Evolutionary conservation across 1,140 invertebrate species (phyloP), one percentile per base, ranked within the genome.

Genomic region (Aphaenogaster rudis): DNA sequence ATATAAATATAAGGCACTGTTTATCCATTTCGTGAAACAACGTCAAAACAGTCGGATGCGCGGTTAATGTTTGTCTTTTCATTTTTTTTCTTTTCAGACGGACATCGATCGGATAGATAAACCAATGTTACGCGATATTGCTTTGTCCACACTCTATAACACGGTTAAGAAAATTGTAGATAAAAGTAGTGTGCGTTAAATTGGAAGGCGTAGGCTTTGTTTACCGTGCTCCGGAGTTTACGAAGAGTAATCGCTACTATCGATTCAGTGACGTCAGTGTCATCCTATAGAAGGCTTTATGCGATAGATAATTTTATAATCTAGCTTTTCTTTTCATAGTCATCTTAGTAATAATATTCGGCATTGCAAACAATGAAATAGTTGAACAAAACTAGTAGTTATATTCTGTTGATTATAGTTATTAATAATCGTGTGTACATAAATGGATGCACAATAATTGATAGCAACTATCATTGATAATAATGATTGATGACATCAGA

Each of bases 131-230:
- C 45, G 21, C 52, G 88, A 87, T 81, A 87, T 66, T 59, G 74
- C 87, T 86, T 48, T 64, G 84, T 88, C 84, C 84, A 86, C 79
- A 86, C 57, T 72, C 74, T 61, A 54, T 50, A 48, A 59, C 50
- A 80, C 74, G 45, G 48, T 79, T 86, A 79, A 80, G 85, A 81
- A 88, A 88, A 87, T 87, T 88, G 69, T 66, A 88, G 84, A 86
- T 88, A 88, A 79, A 88, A 79, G 28, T 36, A 33, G 52, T 17
- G 76, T 52, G 77, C 54, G 77, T 86, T 64, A 71, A 88, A 89
- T 80, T 80, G 77, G 76, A 90, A 86, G 88, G 76, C 61, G 63
- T 57, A 77, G 76, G 39, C 82, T 69, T 63, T 81, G 61, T 86
- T 86, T 71, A 64, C 71, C 61, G 54, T 39, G 59, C 45, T 69